A percentile compares a stretch with the other conserved stretches of the same genome.
phyloP scores from a whole-genome alignment of 2,888 invertebrate species.

The Rotaria macrura region DNA sequence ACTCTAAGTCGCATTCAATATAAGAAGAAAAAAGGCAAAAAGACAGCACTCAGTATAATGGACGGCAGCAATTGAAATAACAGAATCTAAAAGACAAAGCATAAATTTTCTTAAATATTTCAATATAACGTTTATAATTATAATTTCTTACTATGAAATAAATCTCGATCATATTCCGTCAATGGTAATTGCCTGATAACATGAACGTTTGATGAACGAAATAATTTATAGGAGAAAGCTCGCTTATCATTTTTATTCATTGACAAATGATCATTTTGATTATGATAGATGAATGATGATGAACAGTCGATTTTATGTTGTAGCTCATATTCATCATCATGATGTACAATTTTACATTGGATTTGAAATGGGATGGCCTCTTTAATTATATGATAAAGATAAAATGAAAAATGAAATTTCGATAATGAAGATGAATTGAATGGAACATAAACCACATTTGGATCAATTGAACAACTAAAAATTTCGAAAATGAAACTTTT shows the following conservation, averaged over 20 bases:
- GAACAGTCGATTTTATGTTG: neutral
- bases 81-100: neutral
- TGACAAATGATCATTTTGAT: neutral
- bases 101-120: neutral
- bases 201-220: neutral
- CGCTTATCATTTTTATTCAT: neutral
- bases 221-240: neutral
- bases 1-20: neutral
- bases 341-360: neutral
- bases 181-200: neutral
- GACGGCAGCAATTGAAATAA: neutral
- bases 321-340: neutral
- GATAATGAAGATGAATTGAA: neutral
- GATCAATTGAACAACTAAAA: slow-evolving; percentile 5
- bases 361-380: neutral
- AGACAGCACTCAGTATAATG: neutral
- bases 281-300: neutral
- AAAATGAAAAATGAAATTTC: neutral
- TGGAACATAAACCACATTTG: neutral
- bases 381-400: neutral
- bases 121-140: neutral
- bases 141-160: neutral
- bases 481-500: neutral
- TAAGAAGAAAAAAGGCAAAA: neutral
- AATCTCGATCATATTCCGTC: neutral